These are phyloP conservation scores for Thaumatotibia leucotreta DNA, from an alignment of 1,140 invertebrate species.

Conservation along the genomic window DNA sequence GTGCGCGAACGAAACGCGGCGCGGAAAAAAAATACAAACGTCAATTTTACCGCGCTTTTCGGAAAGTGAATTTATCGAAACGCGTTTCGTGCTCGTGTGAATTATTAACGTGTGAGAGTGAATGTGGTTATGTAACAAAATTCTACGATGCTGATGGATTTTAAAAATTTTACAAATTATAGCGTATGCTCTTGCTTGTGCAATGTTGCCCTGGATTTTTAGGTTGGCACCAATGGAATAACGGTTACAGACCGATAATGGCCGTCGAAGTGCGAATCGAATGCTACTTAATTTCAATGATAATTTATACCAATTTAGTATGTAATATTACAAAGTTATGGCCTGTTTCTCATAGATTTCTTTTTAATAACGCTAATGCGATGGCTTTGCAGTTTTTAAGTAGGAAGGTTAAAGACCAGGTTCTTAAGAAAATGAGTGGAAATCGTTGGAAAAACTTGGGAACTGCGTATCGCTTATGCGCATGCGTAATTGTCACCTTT, in stretches of 20 bases:
- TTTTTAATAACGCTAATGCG: constrained; percentile 8
- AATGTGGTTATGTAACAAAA: constrained; percentile 66
- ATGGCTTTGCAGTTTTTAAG: constrained; percentile 18
- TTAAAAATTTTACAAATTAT: constrained; percentile 18
- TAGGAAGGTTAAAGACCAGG: constrained; percentile 18
- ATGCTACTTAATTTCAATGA: constrained; percentile 3
- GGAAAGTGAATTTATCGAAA: constrained; percentile 43
- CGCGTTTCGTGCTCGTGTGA: constrained; percentile 61
- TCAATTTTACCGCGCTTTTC: constrained; percentile 29
- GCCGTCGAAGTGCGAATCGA: not conserved
- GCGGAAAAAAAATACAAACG: constrained; percentile 26
- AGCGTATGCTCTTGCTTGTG: not conserved
- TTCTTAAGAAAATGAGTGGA: constrained; percentile 27
- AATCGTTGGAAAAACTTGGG: constrained; percentile 43
- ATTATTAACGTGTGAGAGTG: constrained; percentile 62
- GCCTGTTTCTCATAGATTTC: constrained; percentile 25
- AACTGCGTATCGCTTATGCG: constrained; percentile 30
- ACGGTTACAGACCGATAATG: not conserved
- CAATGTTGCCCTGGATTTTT: constrained; percentile 4
- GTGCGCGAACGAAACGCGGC: constrained; percentile 23
- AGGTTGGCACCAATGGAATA: constrained; percentile 2
- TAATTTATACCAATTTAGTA: not conserved
- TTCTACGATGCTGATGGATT: constrained; percentile 38
- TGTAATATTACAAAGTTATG: constrained; percentile 20
- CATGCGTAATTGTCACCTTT: constrained; percentile 42